Percentiles rank a stretch among this genome's conserved stretches.
phyloP scores from a whole-genome alignment of 2,113 vertebrate genomes.

The Nestor notabilis region DNA sequence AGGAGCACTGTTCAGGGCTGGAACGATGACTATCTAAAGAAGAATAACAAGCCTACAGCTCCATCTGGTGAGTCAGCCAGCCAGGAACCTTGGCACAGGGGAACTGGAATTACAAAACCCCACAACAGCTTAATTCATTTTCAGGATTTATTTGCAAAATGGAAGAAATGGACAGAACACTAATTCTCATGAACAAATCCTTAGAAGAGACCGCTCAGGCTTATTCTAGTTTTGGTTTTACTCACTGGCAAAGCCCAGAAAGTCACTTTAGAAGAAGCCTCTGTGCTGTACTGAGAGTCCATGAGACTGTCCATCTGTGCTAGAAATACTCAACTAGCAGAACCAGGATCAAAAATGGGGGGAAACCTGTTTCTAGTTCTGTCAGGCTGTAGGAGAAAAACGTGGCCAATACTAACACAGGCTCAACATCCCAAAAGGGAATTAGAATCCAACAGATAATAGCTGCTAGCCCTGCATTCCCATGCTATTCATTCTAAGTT shows the following conservation, averaged over 20 bases:
- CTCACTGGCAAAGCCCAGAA: neutral
- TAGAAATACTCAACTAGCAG: neutral
- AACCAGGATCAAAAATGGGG: neutral
- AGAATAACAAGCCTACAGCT: conserved; percentile 19
- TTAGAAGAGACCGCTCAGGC: neutral
- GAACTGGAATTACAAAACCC: neutral
- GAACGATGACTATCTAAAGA: neutral
- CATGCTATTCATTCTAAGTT: neutral
- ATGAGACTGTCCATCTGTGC: neutral
- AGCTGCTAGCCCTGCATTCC: neutral
- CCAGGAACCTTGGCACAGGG: accelerated
- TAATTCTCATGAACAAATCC: neutral
- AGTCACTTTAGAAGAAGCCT: neutral
- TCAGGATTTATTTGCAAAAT: neutral
- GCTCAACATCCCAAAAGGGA: neutral
- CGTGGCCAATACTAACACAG: neutral
- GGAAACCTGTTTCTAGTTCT: neutral
- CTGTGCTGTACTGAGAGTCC: neutral
- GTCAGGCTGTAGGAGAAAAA: neutral
- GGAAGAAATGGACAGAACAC: neutral
- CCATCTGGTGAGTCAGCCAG: conserved; percentile 56
- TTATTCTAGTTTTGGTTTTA: neutral
- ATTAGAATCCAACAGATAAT: neutral
- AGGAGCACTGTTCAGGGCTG: neutral
- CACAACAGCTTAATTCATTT: neutral